These are phyloP conservation scores for Pseudois nayaur DNA, from an alignment of 2,113 vertebrate species.

Conservation along the genomic window DNA sequence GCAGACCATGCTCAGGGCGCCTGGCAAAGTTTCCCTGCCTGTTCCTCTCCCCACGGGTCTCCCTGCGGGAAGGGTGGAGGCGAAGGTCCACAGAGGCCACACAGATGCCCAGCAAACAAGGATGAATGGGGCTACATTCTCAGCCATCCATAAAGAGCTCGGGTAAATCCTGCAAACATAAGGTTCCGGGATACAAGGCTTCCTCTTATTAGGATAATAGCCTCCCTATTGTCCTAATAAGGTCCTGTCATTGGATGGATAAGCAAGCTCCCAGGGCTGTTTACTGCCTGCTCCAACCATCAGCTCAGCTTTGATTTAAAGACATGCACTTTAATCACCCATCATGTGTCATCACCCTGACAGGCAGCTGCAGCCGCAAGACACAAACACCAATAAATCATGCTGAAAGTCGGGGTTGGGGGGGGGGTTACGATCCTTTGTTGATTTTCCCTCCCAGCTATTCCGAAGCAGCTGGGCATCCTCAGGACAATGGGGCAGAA, in stretches of 20 bases:
- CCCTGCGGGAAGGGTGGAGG: fast-evolving
- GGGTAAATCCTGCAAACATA: neutral
- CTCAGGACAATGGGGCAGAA: conserved; percentile 59
- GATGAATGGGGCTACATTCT: neutral
- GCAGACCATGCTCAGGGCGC: neutral
- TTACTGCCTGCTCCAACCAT: conserved; percentile 63
- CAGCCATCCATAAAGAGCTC: neutral
- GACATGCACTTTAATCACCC: conserved; percentile 74
- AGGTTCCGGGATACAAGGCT: neutral
- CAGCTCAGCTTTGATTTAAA: conserved; percentile 75
- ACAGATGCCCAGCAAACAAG: neutral
- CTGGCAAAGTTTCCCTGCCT: neutral
- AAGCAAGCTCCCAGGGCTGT: conserved; percentile 48
- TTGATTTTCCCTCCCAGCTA: conserved; percentile 73
- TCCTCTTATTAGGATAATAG: conserved; percentile 45
- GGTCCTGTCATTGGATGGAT: conserved; percentile 34
- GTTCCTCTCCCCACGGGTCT: neutral
- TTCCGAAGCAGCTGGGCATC: conserved; percentile 65
- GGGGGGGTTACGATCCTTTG: conserved; percentile 62
- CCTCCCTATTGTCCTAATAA: conserved; percentile 54
- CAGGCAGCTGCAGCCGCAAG: conserved; percentile 69
- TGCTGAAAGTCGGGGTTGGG: conserved; percentile 28
- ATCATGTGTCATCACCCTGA: conserved; percentile 75
- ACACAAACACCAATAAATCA: conserved; percentile 65
- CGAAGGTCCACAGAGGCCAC: neutral